Evolutionary conservation across 2,797 vertebrate species (phyloP).

Genomic region (Potorous gilbertii): DNA sequence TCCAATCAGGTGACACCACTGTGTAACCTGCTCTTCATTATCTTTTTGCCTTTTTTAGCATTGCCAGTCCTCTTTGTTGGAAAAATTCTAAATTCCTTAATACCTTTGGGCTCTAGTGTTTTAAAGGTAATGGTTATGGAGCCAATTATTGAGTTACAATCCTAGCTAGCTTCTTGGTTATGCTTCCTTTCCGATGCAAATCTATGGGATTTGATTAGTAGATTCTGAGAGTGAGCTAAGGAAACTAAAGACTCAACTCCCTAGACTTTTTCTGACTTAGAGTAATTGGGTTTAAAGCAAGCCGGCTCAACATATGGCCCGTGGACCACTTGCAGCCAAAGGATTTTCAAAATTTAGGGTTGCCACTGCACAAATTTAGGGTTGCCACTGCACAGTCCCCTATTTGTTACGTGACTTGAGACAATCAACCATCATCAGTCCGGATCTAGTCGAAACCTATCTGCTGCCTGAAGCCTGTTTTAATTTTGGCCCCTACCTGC

Average conservation of each 20-base stretch:
- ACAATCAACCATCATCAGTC: no score
- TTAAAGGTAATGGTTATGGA: slow-evolving; percentile 39
- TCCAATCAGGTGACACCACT: background rate
- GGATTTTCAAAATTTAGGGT: no score
- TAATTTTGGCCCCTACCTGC: no score
- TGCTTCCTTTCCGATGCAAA: slow-evolving; percentile 22
- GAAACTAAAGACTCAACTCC: slow-evolving; percentile 29
- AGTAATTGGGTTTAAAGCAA: background rate
- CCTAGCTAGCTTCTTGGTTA: slow-evolving; percentile 3
- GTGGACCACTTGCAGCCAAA: no score
- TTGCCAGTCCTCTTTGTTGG: slow-evolving; percentile 37
- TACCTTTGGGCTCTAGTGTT: slow-evolving; percentile 34
- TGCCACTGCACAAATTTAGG: no score
- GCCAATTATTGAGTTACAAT: slow-evolving; percentile 43
- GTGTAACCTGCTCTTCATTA: background rate
- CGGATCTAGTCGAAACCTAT: no score
- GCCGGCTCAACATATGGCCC: no score
- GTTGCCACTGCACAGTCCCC: no score
- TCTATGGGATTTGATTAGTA: slow-evolving; percentile 22
- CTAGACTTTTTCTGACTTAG: slow-evolving; percentile 2
- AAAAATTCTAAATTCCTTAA: slow-evolving; percentile 32
- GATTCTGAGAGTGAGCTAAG: background rate
- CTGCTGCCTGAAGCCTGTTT: no score
- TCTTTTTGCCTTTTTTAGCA: background rate
- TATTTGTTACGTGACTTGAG: no score